Evolutionary conservation across 2,797 vertebrate species (phyloP), one percentile per base, ranked within the genome.

Genomic region (Danio choprae): DNA sequence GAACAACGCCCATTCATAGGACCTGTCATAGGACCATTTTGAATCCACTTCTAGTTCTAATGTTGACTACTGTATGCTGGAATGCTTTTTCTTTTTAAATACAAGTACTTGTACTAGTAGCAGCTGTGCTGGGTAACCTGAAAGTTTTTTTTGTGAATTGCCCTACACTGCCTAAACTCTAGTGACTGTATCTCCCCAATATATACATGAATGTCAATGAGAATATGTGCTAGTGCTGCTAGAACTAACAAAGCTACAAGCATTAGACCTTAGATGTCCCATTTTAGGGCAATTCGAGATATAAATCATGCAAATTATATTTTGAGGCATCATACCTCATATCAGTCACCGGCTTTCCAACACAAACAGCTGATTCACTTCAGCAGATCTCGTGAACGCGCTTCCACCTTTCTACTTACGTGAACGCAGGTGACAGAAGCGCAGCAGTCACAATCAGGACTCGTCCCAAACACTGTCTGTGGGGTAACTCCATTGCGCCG

Each of bases 361-460:
- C 58, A 59, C 41, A 59, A 77, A 59, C 7, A 11, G 22, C 7
- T 7, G 9, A 18, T 60, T 12, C 16, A 62, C 56, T 38, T 43
- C 7, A 41, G 7, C 48, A 53, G 8, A 3, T 36, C 40, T 18
- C 12, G 53, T 44, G 40, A 65, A 60, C 15, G 6, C 18, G 11
- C 46, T 9, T 70, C 65, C 50, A 69, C 55, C 51, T 40, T 51
- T 71, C 38, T 79, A 95, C 94, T 94, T 94, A 95, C 94, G 90
- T 94, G 88, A 93, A 89, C 22, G 92, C 94, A 94, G 94, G 94
- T 95, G 93, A 94, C 93, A 95, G 86, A 87, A 95, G 89, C 62
- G 92, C 90, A 71, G 91, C 90, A 87, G 92, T 92, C 89, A 94
- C 89, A 92, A 95, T 93, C 92, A 94, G 87, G 91, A 94, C 89